Evolutionary conservation across 2,888 invertebrate genomes (phyloP).

Genomic region (Xanthostigma xanthostigma): DNA sequence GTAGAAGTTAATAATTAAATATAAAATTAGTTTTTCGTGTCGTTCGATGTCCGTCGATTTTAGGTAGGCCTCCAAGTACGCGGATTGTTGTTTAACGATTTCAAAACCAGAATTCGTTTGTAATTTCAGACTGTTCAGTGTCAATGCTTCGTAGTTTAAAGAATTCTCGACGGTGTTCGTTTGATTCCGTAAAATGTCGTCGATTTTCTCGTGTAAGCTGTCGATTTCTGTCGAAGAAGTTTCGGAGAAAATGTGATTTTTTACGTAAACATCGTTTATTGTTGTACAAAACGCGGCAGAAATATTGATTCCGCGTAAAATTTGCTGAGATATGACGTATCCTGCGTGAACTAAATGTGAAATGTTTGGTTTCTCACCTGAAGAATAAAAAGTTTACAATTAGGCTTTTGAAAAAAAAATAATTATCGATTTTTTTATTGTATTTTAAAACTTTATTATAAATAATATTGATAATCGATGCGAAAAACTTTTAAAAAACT

Average conservation of each 20-base stretch:
- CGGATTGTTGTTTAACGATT: conserved; percentile 38
- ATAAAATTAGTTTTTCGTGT: too few species aligned
- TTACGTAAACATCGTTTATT: conserved; percentile 47
- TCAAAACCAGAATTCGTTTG: conserved; percentile 34
- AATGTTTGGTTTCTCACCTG: conserved; percentile 45
- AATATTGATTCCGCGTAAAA: conserved; percentile 41
- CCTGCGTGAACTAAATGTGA: conserved; percentile 50
- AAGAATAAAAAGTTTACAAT: conserved; percentile 16
- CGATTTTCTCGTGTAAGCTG: conserved; percentile 33
- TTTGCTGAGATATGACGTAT: conserved; percentile 46
- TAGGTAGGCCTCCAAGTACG: conserved; percentile 18
- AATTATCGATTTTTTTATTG: too few species aligned
- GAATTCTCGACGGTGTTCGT: conserved; percentile 11
- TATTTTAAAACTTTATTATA: too few species aligned
- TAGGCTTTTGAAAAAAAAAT: too few species aligned
- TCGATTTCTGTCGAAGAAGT: conserved; percentile 31
- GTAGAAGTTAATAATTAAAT: too few species aligned
- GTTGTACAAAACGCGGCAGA: conserved; percentile 38
- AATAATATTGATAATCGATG: too few species aligned
- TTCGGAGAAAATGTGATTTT: conserved; percentile 24
- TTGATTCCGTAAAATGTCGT: conserved; percentile 11
- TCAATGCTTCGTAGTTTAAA: conserved; percentile 21
- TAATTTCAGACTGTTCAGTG: conserved; percentile 30
- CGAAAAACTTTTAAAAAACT: too few species aligned
- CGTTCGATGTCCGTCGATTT: too few species aligned